Evolutionary conservation across 2,888 invertebrate species (phyloP), one percentile per base, ranked within the genome.

Genomic region (Cactoblastis cactorum): DNA sequence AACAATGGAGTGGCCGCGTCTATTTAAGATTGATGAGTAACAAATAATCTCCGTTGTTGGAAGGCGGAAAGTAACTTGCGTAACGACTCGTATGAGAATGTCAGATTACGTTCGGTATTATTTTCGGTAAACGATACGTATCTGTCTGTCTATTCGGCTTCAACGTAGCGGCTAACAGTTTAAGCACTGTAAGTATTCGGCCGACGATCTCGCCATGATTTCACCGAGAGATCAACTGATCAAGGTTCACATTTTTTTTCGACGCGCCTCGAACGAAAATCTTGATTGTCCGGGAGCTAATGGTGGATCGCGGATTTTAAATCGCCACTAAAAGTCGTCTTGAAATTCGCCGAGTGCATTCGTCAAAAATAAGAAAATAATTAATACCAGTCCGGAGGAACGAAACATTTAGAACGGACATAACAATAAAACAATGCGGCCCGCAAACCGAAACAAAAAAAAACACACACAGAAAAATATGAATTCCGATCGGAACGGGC

Each of bases 391-490:
- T 68, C 69, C 69, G 72, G 77, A 67, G 77, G 74, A 74, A 71
- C 78, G 77, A 74, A 81, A 78, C 80, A 78, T 78, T 79, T 82
- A 82, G 82, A 74, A 71, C 74, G 72, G 75, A 75, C 77, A 72
- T 69, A 80, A 81, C 81, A 87, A 87, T 81, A 87, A 87, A 87
- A 87, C 86, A 85, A 87, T 83, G 64, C 63, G 71, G 76, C 77
- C 73, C 78, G 78, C 79, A 78, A 82, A 78, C 77, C 83, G 81
- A 83, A 86, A 88, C 87, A 86, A 84, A 88, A n/a, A n/a, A n/a
- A n/a, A n/a, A n/a, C n/a, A n/a, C n/a, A 89, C 86, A 83, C 86
- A 89, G 88, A 87, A 89, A 89, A 89, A 89, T 89, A 89, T 89
- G 88, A 88, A 89, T 88, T 86, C 88, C 88, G 72, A 86, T 88